Evolutionary conservation across 2,888 invertebrate genomes (phyloP), one percentile per base, ranked within the genome.

Genomic region (Amblyjoppa fuscipennis): DNA sequence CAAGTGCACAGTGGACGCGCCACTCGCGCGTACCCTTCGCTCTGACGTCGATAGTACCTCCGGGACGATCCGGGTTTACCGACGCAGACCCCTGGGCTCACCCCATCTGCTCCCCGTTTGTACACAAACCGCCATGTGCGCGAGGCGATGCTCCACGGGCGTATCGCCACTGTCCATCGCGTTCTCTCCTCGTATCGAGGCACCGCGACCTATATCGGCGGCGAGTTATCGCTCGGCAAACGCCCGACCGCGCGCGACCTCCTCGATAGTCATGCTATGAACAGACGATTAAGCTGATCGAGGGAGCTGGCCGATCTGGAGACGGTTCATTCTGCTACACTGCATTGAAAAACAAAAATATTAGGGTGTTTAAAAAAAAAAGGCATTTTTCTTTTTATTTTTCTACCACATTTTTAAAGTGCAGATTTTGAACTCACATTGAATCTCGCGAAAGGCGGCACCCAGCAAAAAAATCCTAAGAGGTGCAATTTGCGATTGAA

Each of bases 111-210:
- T 66, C 68, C 74, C 45, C 31, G 31, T 49, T 7, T 61, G 13
- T 16, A 71, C 25, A 64, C 45, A 64, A 41, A 59, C 16, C 16
- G 13, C 28, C 31, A 64, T 64, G 31, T n/a, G 31, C 25, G 9
- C 25, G 9, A 13, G 51, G 64, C 20, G 38, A 78, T 56, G 66
- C n/a, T 66, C 75, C 59, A 28, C 25, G 25, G 25, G 25, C 82
- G 53, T 85, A 82, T 85, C 82, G 82, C 66, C 69, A 79, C 71
- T 80, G 85, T 82, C 82, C 82, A 85, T 79, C 82, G 79, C 66
- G 69, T 85, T 82, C 75, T 79, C 75, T 81, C 78, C 78, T 79
- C 79, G 79, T 82, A 82, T 85, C 79, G 64, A 56, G 38, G 16
- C 25, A 11, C n/a, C 79, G 70, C 56, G 49, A 69, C 81, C 79